Evolutionary conservation across 1,140 invertebrate species (phyloP).

Genomic region (Camponotus floridanus): DNA sequence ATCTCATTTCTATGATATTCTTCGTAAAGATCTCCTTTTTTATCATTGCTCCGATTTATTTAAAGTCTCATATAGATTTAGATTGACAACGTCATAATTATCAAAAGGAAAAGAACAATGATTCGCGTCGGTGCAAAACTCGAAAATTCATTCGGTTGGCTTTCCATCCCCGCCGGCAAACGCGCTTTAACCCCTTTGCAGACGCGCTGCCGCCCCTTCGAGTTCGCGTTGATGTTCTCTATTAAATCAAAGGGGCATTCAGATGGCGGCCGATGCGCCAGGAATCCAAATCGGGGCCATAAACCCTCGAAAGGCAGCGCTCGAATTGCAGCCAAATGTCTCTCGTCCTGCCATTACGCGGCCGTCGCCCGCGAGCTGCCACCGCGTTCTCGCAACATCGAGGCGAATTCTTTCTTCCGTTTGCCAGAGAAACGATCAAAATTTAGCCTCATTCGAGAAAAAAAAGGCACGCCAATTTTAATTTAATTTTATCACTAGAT

Average conservation of each 20-base stretch:
- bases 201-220: conserved; percentile 59
- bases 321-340: conserved; percentile 75
- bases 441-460: neutral
- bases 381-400: neutral
- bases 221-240: conserved; percentile 81
- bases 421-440: neutral
- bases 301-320: conserved; percentile 65
- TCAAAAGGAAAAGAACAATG: neutral
- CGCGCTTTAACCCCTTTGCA: conserved; percentile 56
- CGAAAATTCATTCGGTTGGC: conserved; percentile 5
- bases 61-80: neutral
- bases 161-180: neutral
- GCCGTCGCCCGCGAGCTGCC: conserved; percentile 18
- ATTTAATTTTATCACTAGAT: neutral
- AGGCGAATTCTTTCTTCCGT: conserved; percentile 28
- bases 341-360: conserved; percentile 63
- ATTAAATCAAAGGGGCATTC: conserved; percentile 84
- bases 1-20: neutral
- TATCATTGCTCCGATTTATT: neutral
- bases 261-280: conserved; percentile 80
- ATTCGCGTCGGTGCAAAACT: neutral
- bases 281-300: conserved; percentile 81
- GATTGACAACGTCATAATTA: neutral
- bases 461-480: neutral
- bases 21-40: neutral